These are phyloP conservation scores for Pheosia gnoma DNA, from an alignment of 2,888 invertebrate genomes.

Conservation along the genomic window DNA sequence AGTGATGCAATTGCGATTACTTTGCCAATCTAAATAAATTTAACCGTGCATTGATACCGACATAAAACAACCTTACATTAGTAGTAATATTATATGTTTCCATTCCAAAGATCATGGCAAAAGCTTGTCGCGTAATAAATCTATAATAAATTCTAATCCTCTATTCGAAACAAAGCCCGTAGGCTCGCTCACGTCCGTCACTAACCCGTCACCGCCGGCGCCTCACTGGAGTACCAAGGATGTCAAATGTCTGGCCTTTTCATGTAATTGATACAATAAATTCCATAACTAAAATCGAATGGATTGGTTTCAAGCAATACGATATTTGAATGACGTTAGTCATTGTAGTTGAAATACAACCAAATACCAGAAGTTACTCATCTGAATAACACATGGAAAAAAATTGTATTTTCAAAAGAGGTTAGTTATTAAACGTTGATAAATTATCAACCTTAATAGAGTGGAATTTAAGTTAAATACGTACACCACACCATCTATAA, in stretches of 20 bases:
- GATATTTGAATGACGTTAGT: background rate
- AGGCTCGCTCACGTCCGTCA: background rate
- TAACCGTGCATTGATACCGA: too few relatives aligned
- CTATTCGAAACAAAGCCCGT: background rate
- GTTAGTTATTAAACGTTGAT: too few relatives aligned
- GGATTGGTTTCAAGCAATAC: background rate
- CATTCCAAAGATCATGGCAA: background rate
- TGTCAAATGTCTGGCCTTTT: slow-evolving; percentile 1
- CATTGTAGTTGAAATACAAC: background rate
- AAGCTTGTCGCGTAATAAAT: background rate
- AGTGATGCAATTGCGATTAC: too few relatives aligned
- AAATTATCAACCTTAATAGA: too few relatives aligned
- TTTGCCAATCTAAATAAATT: too few relatives aligned
- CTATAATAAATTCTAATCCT: background rate
- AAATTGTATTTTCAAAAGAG: too few relatives aligned
- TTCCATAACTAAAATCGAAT: background rate
- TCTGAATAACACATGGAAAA: too few relatives aligned
- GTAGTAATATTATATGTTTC: background rate
- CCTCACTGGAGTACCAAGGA: slow-evolving; percentile 1
- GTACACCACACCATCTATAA: too few relatives aligned
- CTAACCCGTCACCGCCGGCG: slow-evolving; percentile 3
- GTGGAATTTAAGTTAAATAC: too few relatives aligned
- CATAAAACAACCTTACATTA: too few relatives aligned
- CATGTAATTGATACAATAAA: background rate
- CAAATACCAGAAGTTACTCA: too few relatives aligned